Base-by-base conservation (phyloP, 2,888 invertebrate species). In the Ceramica pisi region DNA sequence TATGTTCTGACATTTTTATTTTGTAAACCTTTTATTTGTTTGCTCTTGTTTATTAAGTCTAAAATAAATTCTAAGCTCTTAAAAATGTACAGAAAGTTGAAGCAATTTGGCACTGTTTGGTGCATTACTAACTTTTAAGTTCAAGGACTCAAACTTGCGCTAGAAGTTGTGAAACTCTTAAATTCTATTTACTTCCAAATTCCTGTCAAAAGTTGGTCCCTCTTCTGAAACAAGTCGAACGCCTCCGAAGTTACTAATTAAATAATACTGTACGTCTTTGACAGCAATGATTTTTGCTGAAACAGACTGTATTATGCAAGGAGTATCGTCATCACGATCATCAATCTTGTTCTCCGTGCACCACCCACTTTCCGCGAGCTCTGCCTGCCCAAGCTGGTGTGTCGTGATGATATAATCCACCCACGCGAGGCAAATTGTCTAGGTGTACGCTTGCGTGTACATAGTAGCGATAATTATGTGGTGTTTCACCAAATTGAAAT, bases 401-500 rank as follows among this genome's bases (percentile, higher is more conserved):
- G 56, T 70, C 68, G 60, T 79, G 70, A 31, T 64, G 64, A 64
- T 81, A 71, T 65, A 71, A 76, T 26, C 46, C 44, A 56, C 68
- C 56, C 61, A 79, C 61, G 74, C 66, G 51, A 60, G 59, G 35
- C 70, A 19, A 77, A 72, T 63, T 38, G 55, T 56, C 50, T 72
- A 62, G 61, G 67, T 53, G 44, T 63, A 31, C 21, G 31, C 12
- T 77, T 53, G 68, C 62, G 70, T 75, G 68, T 69, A 62, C 67
- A 64, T 55, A 31, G 53, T 57, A 38, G 31, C 70, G 53, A 55
- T 55, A 75, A 82, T 75, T 75, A 75, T 71, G 57, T 59, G 60
- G 53, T 75, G 67, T 71, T 78, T 67, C 63, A 74, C 61, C 31
- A 70, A 78, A 80, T 85, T 83, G 71, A 78, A 78, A 75, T 78